Conservation (phyloP, 2,888 invertebrate species). For the Cylloceria caligata region DNA sequence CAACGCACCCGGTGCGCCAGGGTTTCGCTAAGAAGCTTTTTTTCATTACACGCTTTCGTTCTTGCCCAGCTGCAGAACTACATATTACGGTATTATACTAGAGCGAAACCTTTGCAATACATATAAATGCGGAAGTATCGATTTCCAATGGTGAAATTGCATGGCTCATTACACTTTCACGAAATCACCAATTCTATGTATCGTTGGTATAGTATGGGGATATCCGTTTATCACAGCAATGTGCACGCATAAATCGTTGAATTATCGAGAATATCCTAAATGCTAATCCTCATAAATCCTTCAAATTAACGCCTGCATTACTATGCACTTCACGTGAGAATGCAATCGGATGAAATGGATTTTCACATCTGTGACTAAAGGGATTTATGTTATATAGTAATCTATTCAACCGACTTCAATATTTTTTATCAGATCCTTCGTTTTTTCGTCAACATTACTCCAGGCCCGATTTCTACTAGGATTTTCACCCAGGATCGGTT, state of each 20-base stretch:
- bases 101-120: constrained; percentile 24
- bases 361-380: constrained; percentile 19
- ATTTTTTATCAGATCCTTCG: neutral
- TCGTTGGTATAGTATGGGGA: neutral
- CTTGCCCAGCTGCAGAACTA: neutral
- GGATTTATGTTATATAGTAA: neutral
- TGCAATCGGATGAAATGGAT: constrained; percentile 9
- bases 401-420: neutral
- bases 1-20: constrained; percentile 47
- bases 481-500: too few species aligned
- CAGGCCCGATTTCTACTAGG: neutral
- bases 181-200: constrained; percentile 51
- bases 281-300: constrained; percentile 34
- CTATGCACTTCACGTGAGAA: constrained; percentile 1
- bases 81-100: neutral
- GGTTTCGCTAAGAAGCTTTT: constrained; percentile 44
- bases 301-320: constrained; percentile 36
- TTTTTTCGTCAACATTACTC: neutral
- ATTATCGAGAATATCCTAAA: constrained; percentile 38
- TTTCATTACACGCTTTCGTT: constrained; percentile 41
- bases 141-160: constrained; percentile 57
- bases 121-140: constrained; percentile 46
- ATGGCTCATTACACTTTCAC: constrained; percentile 59
- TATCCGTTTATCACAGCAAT: constrained; percentile 33
- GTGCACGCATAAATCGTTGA: constrained; percentile 37